These are phyloP conservation scores for Nanorana parkeri DNA, from an alignment of 2,113 vertebrate species.

Conservation along the genomic window DNA sequence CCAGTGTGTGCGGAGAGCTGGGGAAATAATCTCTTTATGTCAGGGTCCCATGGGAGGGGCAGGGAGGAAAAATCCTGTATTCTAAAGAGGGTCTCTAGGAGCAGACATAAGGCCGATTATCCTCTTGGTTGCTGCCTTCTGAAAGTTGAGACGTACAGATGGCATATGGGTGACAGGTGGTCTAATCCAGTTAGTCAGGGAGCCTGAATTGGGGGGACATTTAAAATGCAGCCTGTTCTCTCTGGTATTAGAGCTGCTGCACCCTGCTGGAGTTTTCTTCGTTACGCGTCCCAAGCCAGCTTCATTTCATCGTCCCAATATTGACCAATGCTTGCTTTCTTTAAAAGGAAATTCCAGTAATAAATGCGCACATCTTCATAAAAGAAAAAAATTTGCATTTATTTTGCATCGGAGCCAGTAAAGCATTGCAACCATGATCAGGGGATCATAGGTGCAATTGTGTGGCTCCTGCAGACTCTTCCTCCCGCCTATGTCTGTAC, in stretches of 20 bases:
- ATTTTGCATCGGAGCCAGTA: no score
- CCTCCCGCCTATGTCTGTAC: no score
- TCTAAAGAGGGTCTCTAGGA: conserved; percentile 38
- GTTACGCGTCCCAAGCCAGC: not conserved
- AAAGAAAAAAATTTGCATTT: no score
- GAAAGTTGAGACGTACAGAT: conserved; percentile 54
- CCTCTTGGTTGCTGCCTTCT: conserved; percentile 42
- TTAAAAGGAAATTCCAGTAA: no score
- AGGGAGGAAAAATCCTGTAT: conserved; percentile 33
- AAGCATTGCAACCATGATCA: no score
- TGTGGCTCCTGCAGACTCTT: no score
- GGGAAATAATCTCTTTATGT: conserved; percentile 51
- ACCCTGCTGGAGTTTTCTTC: conserved; percentile 9
- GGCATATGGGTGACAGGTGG: conserved; percentile 58
- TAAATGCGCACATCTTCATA: no score
- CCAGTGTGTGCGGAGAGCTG: conserved; percentile 14
- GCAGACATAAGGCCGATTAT: conserved; percentile 56
- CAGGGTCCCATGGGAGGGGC: conserved; percentile 40
- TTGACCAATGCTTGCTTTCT: no score
- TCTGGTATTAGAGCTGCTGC: not conserved
- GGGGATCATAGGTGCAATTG: no score
- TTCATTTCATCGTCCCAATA: no score
- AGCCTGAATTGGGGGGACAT: conserved; percentile 37
- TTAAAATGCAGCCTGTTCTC: conserved; percentile 47
- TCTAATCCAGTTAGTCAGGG: conserved; percentile 56